phyloP scores from a whole-genome alignment of 2,113 vertebrate species.

The Cephalopholis sonnerati region DNA sequence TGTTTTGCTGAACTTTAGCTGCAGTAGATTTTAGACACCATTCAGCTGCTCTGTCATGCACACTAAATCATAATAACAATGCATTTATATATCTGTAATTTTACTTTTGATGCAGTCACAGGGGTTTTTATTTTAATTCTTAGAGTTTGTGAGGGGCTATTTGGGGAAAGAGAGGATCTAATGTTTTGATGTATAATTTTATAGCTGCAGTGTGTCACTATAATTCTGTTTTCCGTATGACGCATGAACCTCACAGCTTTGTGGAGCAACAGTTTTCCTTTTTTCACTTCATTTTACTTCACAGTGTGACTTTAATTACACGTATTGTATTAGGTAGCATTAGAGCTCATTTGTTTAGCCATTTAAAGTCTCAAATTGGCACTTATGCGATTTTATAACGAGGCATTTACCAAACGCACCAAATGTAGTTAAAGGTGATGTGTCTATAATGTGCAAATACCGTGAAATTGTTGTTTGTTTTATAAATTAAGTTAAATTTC shows the following conservation, averaged over 20 bases:
- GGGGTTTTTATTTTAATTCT: neutral
- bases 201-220: neutral
- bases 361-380: neutral
- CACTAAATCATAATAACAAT: neutral
- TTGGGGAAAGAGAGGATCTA: neutral
- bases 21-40: neutral
- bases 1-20: neutral
- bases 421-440: neutral
- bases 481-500: neutral
- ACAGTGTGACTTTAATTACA: neutral
- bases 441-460: neutral
- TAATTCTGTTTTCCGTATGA: neutral
- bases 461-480: neutral
- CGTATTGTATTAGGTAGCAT: neutral
- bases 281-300: neutral
- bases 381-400: neutral
- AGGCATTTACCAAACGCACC: neutral
- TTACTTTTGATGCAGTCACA: neutral
- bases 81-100: neutral
- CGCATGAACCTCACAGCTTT: neutral
- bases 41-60: conserved; percentile 1
- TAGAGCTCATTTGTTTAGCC: neutral
- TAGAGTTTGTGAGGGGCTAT: neutral
- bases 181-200: neutral
- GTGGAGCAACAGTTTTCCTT: neutral